Evolutionary conservation across 2,888 invertebrate genomes (phyloP), one percentile per base, ranked within the genome.

Genomic region (Patella caerulea): DNA sequence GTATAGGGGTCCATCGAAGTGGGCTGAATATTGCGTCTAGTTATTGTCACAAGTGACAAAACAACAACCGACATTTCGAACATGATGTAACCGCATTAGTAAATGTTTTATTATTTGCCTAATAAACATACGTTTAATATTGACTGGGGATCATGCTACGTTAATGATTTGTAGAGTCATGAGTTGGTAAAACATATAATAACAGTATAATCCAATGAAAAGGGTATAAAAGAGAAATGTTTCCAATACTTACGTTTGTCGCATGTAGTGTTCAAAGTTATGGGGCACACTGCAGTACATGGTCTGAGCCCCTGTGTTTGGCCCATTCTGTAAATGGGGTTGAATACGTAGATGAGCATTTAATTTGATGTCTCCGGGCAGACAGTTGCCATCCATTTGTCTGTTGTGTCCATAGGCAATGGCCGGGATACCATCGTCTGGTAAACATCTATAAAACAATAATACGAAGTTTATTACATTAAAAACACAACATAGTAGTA

Each of bases 361-460:
- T 65, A 65, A 74, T 72, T 54, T 78, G 70, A 65, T 71, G 69
- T 54, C 78, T 71, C 74, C 80, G 74, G 73, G 81, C 79, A 76
- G 79, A 78, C 71, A 81, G 74, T 75, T 81, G 79, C 15, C 77
- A 54, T 75, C 70, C 15, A 70, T 65, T 45, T 74, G 73, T 17
- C 78, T 73, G 17, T 74, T 73, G 69, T 78, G 80, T 73, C 78
- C 82, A 79, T 83, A 86, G 2, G 86, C 85, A 76, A 85, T 84
- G 52, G 85, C 85, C 34, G 84, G 81, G 24, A 86, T 85, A 19
- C 83, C 81, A 70, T 87, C 88, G 71, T 88, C 88, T 65, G 86
- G 85, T 71, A 88, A 77, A 79, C 85, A 84, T 75, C 86, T 88
- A 82, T 34, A 85, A 83, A n/a, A 56, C 71, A 14, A 17, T 15